Conservation (phyloP, 1,140 invertebrate genomes). For the Glomeris maerens region DNA sequence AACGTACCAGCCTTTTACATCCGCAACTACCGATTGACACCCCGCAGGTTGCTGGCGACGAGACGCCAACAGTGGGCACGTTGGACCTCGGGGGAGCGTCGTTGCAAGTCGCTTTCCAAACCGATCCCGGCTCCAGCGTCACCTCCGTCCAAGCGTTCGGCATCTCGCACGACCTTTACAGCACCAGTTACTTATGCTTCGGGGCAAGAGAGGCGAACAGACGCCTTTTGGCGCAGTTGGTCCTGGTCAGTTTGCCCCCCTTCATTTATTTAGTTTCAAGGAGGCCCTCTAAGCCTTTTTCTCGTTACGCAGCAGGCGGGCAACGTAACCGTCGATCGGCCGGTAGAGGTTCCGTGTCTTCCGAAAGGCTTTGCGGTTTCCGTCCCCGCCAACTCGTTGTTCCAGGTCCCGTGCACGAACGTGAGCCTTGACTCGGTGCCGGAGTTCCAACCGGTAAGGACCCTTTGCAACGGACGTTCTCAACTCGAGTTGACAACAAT, state of each 20-base stretch:
- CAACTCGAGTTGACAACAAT: too few relatives aligned
- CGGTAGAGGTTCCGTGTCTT: constrained; percentile 21
- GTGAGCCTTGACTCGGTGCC: constrained; percentile 5
- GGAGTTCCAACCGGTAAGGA: neutral
- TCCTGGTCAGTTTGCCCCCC: constrained; percentile 15
- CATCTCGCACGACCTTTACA: constrained; percentile 30
- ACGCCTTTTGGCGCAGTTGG: constrained; percentile 21
- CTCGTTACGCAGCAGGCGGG: constrained; percentile 7
- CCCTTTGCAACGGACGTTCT: too few relatives aligned
- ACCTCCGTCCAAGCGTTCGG: constrained; percentile 29
- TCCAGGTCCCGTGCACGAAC: constrained; percentile 27
- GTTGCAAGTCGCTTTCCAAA: constrained; percentile 37
- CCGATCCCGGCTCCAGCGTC: neutral
- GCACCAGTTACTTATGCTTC: constrained; percentile 38
- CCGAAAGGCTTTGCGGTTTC: constrained; percentile 14
- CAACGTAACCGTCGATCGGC: constrained; percentile 2
- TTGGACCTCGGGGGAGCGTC: constrained; percentile 42
- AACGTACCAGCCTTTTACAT: constrained; percentile 15
- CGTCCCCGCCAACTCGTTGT: constrained; percentile 20
- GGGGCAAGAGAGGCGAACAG: constrained; percentile 32
- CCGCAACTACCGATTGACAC: constrained; percentile 34
- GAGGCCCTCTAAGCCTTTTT: too few relatives aligned
- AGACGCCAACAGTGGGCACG: constrained; percentile 24
- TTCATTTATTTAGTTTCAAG: constrained; percentile 6
- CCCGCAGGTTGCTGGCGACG: constrained; percentile 27